A percentile compares a stretch with the other conserved stretches of the same genome.
These are phyloP conservation scores for Melikaiella ostensackeni DNA, from an alignment of 2,888 invertebrate species.

Conservation along the genomic window DNA sequence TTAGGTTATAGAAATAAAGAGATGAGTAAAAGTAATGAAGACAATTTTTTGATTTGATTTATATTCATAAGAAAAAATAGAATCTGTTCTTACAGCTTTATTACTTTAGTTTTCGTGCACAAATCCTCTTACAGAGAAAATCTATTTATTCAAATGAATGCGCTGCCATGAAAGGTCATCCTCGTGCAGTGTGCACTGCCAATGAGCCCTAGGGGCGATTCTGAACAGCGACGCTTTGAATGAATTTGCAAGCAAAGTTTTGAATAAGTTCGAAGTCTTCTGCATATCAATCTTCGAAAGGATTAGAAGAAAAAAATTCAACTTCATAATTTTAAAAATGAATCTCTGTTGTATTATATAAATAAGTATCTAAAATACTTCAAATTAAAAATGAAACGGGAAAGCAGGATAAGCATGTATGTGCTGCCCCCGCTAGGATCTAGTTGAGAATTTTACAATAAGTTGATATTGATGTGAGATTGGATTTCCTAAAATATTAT, in stretches of 20 bases:
- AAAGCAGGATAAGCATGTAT: too few species aligned
- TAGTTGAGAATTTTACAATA: too few species aligned
- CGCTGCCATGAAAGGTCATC: slow-evolving; percentile 43
- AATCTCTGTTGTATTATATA: too few species aligned
- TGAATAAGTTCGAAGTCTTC: slow-evolving; percentile 4
- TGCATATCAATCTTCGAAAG: not conserved
- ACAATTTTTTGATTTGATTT: not conserved
- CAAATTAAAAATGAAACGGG: too few species aligned
- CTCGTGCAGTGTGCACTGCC: slow-evolving; percentile 14
- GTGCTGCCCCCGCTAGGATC: too few species aligned
- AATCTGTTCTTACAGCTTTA: not conserved
- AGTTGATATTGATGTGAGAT: too few species aligned
- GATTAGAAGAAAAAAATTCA: not conserved
- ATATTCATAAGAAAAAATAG: not conserved
- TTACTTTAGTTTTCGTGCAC: not conserved
- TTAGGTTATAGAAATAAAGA: not conserved
- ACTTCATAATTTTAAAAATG: too few species aligned
- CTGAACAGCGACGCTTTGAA: slow-evolving; percentile 5
- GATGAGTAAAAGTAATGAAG: too few species aligned
- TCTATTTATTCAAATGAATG: slow-evolving; percentile 57
- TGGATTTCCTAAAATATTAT: too few species aligned
- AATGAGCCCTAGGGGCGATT: slow-evolving; percentile 31
- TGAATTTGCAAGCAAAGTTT: slow-evolving; percentile 22
- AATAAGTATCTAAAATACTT: too few species aligned
- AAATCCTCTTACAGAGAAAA: slow-evolving; percentile 35